Evolutionary conservation across 2,888 invertebrate genomes (phyloP), one percentile per base, ranked within the genome.

Genomic region (Athrips mouffetella): DNA sequence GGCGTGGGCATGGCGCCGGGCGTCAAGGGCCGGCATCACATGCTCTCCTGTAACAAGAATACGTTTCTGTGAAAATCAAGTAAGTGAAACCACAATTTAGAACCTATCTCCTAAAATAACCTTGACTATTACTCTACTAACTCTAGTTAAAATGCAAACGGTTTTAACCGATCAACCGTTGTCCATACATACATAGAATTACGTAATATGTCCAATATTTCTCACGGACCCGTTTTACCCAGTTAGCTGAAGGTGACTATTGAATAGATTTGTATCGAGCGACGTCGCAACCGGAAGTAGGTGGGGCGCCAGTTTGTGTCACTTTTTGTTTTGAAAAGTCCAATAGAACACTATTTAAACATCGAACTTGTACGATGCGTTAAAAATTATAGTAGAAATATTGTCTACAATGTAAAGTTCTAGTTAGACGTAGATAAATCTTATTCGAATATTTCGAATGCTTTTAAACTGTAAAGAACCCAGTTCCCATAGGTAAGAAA

Each of bases 1-100:
- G 89, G 89, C 89, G 89, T 89, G 77, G 89, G 89, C 89, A 89
- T 89, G 85, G 88, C 89, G 89, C 89, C 89, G 88, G 82, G 86
- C 88, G 88, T 87, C 86, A 87, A 81, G 69, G 87, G 88, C 89
- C 89, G 89, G 89, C 89, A 89, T 89, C 89, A 89, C 89, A 89
- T 89, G 88, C 86, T 89, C 84, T 86, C 88, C 89, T 89, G 82
- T 52, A 86, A 89, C 81, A 78, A 84, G 53, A 54, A 45, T 60
- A 25, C 49, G 25, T 40, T 41, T 45, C 29, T 27, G 1, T n/a
- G 6, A 27, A 18, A 37, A 2, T 31, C 2, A 31, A 31, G 20
- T 37, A 2, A 7, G 7, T 3, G 8, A 10, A 3, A 37, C 37
- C 18, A 20, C n/a, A n/a, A n/a, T n/a, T n/a, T n/a, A n/a, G n/a